Base-by-base conservation (phyloP, 2,888 invertebrate species). In the Phoronis australis region DNA sequence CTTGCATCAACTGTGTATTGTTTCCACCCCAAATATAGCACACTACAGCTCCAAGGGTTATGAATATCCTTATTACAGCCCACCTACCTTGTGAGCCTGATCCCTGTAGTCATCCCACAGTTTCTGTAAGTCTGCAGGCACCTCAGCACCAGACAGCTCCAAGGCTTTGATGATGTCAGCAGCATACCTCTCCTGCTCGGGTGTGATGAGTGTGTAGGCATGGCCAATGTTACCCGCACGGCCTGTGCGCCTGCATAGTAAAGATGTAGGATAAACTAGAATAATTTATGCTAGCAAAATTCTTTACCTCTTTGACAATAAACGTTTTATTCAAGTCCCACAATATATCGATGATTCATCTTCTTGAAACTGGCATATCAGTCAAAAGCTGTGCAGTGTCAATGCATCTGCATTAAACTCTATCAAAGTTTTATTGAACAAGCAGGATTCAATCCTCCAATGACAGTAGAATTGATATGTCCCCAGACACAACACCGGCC, bases 141-240 rank as follows among this genome's bases (percentile, higher is more conserved):
- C 85, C 0, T 82, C 68, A 0, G 85, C 82, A 5, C 85, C 84
- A 0, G 95, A 92, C 37, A 88, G 77, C 71, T 99, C 96, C 55
- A 96, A 82, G 0, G 97, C 99, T 44, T 91, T 84, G 47, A 93
- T 81, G 52, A 96, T 85, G 73, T 99, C 99, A 9, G 93, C 94
- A 0, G 94, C 86, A 79, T 94, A 91, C 47, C 88, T 82, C 18
- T 90, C 91, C 75, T 99, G 97, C 55, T 96, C 95, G 0, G 88
- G 87, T 0, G 95, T 92, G 5, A 99, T 83, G 76, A 99, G 99
- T 0, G 99, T 99, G 81, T 90, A 97, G 0, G 99, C 96, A 77
- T 83, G 91, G 4, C 99, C 99, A 75, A 94, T 94, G 76, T 95
- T 95, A 1, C 97, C 99, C 20, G 82, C 83, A 43, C 82, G 64